phyloP scores from a whole-genome alignment of 1,140 invertebrate genomes.

The Neomicropteryx cornuta region DNA sequence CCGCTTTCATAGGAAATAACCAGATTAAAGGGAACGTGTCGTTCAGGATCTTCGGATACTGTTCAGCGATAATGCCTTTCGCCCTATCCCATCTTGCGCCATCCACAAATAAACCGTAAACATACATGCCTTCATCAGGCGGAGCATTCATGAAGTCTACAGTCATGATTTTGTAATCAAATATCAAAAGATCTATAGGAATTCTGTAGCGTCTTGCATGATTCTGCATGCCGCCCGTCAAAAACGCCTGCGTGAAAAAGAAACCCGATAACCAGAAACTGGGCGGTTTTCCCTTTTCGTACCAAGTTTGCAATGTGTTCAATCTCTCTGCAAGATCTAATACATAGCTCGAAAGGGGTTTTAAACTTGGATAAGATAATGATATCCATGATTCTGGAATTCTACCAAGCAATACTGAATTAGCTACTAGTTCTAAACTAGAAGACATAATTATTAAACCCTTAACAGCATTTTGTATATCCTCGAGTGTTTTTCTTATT shows the following conservation, averaged over 20 bases:
- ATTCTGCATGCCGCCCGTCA: slow-evolving; percentile 82
- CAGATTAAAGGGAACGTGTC: slow-evolving; percentile 61
- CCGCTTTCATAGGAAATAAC: slow-evolving; percentile 40
- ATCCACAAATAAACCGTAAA: slow-evolving; percentile 65
- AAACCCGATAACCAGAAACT: slow-evolving; percentile 84
- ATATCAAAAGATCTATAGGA: slow-evolving; percentile 69
- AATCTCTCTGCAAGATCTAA: slow-evolving; percentile 65
- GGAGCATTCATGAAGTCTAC: slow-evolving; percentile 20
- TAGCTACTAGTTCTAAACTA: slow-evolving; percentile 54
- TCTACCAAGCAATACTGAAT: slow-evolving; percentile 51
- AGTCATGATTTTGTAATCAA: slow-evolving; percentile 52
- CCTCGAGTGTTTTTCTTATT: slow-evolving; percentile 46
- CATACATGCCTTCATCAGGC: slow-evolving; percentile 59
- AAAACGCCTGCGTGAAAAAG: slow-evolving; percentile 80
- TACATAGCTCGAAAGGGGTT: slow-evolving; percentile 68
- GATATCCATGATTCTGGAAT: slow-evolving; percentile 62
- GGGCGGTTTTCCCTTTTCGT: slow-evolving; percentile 52
- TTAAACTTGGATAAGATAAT: slow-evolving; percentile 74
- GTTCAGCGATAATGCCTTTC: slow-evolving; percentile 49
- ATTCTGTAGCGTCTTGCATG: slow-evolving; percentile 70
- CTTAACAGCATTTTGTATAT: slow-evolving; percentile 62
- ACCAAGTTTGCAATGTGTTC: slow-evolving; percentile 65
- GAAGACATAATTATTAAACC: slow-evolving; percentile 71
- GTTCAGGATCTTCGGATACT: slow-evolving; percentile 62
- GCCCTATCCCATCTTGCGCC: slow-evolving; percentile 63